These are phyloP conservation scores for Luperina nickerlii DNA, from an alignment of 2,888 invertebrate genomes.

Conservation along the genomic window DNA sequence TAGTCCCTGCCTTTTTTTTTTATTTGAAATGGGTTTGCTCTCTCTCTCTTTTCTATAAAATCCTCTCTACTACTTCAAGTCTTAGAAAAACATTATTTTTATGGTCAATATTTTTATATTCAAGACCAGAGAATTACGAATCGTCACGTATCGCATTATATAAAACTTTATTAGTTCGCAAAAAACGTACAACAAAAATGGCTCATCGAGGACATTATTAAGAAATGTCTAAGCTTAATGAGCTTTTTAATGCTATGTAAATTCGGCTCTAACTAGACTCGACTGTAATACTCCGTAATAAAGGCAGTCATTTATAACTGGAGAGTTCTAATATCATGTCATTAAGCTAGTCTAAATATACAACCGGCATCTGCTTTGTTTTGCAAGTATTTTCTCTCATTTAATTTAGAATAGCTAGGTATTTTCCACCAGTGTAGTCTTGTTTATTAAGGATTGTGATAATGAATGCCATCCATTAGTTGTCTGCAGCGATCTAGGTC, in stretches of 20 bases:
- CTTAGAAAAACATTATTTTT: conserved; percentile 11
- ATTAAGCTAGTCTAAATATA: conserved; percentile 53
- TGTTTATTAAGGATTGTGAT: conserved; percentile 28
- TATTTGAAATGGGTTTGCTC: too few species aligned
- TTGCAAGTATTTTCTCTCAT: conserved; percentile 36
- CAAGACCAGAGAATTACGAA: conserved; percentile 24
- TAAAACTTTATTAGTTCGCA: conserved; percentile 53
- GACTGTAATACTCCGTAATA: conserved; percentile 54
- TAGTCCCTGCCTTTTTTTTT: not conserved
- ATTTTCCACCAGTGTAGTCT: not conserved
- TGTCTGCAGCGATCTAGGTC: conserved; percentile 32
- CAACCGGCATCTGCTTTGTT: conserved; percentile 49
- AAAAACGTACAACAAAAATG: conserved; percentile 49
- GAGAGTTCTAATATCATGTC: conserved; percentile 55
- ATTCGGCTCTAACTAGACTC: conserved; percentile 45
- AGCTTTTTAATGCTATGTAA: conserved; percentile 59
- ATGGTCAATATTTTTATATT: conserved; percentile 29
- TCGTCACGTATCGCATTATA: conserved; percentile 39
- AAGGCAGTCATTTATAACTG: conserved; percentile 57
- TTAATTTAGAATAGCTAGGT: conserved; percentile 15
- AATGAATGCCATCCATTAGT: conserved; percentile 26
- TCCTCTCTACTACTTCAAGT: conserved; percentile 12
- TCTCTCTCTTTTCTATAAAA: not conserved
- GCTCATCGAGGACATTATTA: conserved; percentile 56
- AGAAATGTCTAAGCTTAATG: conserved; percentile 61